phyloP scores from a whole-genome alignment of 1,140 invertebrate species.

The Bombus breviceps region DNA sequence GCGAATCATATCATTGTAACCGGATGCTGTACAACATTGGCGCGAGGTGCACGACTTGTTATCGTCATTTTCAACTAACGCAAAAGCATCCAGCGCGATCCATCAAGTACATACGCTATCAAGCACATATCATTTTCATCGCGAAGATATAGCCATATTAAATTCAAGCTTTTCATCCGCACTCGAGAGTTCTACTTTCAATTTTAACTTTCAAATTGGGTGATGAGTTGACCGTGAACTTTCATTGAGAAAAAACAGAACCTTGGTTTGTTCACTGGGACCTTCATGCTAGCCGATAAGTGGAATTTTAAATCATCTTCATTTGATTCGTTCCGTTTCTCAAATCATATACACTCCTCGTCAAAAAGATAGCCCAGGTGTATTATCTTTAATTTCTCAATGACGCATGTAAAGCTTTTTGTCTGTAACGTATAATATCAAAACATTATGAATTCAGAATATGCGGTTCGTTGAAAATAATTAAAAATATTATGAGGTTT shows the following conservation, averaged over 20 bases:
- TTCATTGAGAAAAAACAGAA: not conserved
- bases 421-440: too few species aligned
- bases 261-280: not conserved
- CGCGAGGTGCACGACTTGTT: not conserved
- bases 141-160: constrained; percentile 17
- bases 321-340: not conserved
- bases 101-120: constrained; percentile 21
- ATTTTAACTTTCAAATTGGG: not conserved
- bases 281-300: not conserved
- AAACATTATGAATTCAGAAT: too few species aligned
- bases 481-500: too few species aligned
- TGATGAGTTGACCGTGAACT: not conserved
- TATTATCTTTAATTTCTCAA: too few species aligned
- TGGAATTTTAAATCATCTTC: not conserved
- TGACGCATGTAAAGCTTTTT: too few species aligned
- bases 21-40: constrained; percentile 34
- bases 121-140: constrained; percentile 62
- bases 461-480: too few species aligned
- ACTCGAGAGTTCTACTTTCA: not conserved
- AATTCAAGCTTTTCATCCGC: not conserved
- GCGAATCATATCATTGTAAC: constrained; percentile 60
- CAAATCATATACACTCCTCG: not conserved
- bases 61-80: constrained; percentile 6
- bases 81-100: constrained; percentile 13
- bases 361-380: too few species aligned